Base-by-base conservation (phyloP, 2,797 vertebrate genomes). In the Danio albolineatus region DNA sequence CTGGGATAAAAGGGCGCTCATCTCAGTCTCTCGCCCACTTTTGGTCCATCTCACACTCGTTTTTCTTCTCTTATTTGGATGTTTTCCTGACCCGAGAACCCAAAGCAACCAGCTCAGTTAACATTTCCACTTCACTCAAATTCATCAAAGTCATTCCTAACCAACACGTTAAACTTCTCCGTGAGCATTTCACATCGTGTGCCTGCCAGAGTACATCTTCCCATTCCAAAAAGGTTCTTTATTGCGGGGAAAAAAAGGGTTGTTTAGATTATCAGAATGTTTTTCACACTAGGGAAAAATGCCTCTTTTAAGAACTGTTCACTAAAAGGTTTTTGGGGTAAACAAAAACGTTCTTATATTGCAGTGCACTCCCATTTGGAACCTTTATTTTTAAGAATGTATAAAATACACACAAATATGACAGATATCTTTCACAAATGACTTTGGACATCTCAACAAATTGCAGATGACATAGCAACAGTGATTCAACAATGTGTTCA, bases 1-100 rank as follows among this genome's bases (percentile, higher is more conserved):
- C 36, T 7, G 53, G 78, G 86, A 91, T 87, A 82, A 90, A 89
- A 90, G 78, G 87, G 80, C 81, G 87, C 73, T 86, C 39, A 86
- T 85, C 84, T 65, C 78, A 61, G 48, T 78, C 17, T 74, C 80
- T 73, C 57, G 77, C 64, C 46, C 57, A 41, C 59, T 83, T 59
- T 60, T 65, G 41, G 41, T 79, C 36, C 43, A 44, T 48, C 53
- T 81, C 57, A 67, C 67, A 46, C 51, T 80, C 69, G 57, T 53
- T 78, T 43, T 19, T 53, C 74, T 61, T 85, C 69, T 78, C 73
- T 80, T 73, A n/a, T 64, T 84, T 82, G 66, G 60, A 79, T 74
- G 61, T 54, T 66, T 66, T 72, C 64, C 51, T 80, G 43, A 51
- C 41, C 69, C n/a, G 49, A 74, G 59, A 62, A 57, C 49, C 44